These are phyloP conservation scores for Noctua janthe DNA, from an alignment of 2,888 invertebrate species.

Conservation along the genomic window DNA sequence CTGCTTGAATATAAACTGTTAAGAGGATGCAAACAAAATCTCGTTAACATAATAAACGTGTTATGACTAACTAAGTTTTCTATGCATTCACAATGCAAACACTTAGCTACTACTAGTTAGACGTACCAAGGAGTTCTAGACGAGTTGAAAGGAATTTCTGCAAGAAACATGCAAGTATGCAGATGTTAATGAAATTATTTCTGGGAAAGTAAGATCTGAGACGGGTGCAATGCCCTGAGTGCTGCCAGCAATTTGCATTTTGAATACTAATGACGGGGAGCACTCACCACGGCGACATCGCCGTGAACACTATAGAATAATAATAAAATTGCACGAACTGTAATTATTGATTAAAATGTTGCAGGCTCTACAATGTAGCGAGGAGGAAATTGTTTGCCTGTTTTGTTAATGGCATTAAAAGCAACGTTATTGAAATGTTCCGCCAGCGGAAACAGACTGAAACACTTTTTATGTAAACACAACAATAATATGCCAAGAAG, in stretches of 20 bases:
- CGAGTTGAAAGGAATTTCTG: slow-evolving; percentile 79
- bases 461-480: slow-evolving; percentile 41
- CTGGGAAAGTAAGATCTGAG: slow-evolving; percentile 88
- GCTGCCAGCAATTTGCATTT: slow-evolving; percentile 87
- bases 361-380: slow-evolving; percentile 39
- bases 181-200: slow-evolving; percentile 89
- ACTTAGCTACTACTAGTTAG: slow-evolving; percentile 48
- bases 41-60: slow-evolving; percentile 56
- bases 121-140: slow-evolving; percentile 71
- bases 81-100: slow-evolving; percentile 59
- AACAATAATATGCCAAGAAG: slow-evolving; percentile 31
- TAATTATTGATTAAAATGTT: slow-evolving; percentile 78
- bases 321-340: slow-evolving; percentile 79
- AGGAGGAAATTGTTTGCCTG: slow-evolving; percentile 22
- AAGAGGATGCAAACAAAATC: slow-evolving; percentile 36
- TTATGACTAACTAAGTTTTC: slow-evolving; percentile 57
- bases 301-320: slow-evolving; percentile 74
- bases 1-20: slow-evolving; percentile 14
- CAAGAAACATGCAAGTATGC: slow-evolving; percentile 81
- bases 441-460: slow-evolving; percentile 5
- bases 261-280: slow-evolving; percentile 87
- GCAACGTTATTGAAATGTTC: slow-evolving; percentile 24
- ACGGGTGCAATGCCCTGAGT: slow-evolving; percentile 86
- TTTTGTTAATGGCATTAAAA: slow-evolving; percentile 41
- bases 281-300: slow-evolving; percentile 80